Conservation (phyloP, 2,797 vertebrate genomes). For the Syngnathus acus region DNA sequence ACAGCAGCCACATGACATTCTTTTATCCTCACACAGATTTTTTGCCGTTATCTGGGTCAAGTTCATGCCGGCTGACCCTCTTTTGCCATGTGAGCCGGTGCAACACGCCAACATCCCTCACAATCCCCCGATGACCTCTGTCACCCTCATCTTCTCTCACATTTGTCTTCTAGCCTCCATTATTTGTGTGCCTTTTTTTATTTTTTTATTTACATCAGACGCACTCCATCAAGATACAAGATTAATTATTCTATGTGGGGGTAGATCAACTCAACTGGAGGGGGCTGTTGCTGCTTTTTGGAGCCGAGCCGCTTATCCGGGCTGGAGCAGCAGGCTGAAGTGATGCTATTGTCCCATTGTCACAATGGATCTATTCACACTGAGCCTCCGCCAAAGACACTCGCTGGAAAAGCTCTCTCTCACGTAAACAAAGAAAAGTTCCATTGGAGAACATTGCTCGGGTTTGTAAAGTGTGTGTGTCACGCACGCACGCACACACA, state of each 20-base stretch:
- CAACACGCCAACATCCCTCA: conserved; percentile 43
- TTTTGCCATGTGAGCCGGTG: conserved; percentile 30
- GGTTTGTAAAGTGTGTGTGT: background rate
- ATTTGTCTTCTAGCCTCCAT: background rate
- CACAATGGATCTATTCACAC: conserved; percentile 64
- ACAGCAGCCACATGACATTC: conserved; percentile 8
- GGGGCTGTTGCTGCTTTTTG: conserved; percentile 9
- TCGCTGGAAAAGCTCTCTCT: conserved; percentile 50
- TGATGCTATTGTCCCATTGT: conserved; percentile 63
- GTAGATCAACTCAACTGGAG: background rate
- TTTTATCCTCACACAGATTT: conserved; percentile 26
- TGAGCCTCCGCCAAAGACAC: conserved; percentile 61
- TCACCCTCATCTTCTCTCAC: background rate
- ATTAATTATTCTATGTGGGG: background rate
- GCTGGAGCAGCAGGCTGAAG: conserved; percentile 49
- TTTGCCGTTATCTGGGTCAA: conserved; percentile 60
- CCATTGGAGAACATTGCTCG: conserved; percentile 19
- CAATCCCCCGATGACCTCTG: conserved; percentile 51
- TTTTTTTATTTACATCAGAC: background rate
- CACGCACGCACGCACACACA: conserved; percentile 14
- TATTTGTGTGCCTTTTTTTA: background rate
- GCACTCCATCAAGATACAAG: conserved; percentile 11
- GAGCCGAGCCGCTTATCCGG: conserved; percentile 22
- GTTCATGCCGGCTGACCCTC: conserved; percentile 54
- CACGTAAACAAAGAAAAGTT: conserved; percentile 29